Conservation (phyloP, 2,113 vertebrate genomes). For the Eira barbara region DNA sequence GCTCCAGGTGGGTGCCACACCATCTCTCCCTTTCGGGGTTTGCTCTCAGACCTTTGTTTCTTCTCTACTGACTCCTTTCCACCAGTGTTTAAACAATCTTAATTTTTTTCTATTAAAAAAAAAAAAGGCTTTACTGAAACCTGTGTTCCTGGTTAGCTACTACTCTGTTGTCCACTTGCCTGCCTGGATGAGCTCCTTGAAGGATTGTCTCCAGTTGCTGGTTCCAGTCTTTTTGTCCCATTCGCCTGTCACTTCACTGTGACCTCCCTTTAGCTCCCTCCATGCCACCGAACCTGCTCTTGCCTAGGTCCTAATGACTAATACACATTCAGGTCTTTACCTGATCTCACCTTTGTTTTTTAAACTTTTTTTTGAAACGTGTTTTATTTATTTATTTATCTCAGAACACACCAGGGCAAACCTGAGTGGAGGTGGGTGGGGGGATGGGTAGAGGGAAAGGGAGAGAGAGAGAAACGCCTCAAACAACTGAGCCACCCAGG, state of each 20-base stretch:
- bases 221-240: not conserved
- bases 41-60: not conserved
- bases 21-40: not conserved
- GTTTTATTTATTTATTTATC: not conserved
- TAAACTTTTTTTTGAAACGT: not conserved
- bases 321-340: not conserved
- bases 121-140: not conserved
- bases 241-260: not conserved
- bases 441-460: not conserved
- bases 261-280: not conserved
- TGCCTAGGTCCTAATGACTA: not conserved
- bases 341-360: not conserved
- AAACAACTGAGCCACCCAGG: not conserved
- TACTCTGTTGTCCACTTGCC: not conserved
- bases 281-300: not conserved
- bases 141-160: not conserved
- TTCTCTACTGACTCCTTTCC: not conserved
- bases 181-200: not conserved
- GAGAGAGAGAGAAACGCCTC: not conserved
- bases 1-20: not conserved
- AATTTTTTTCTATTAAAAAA: not conserved
- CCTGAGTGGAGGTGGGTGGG: too few species aligned
- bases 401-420: not conserved
- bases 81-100: slow-evolving; percentile 23
- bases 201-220: not conserved